Evolutionary conservation across 2,888 invertebrate species (phyloP).

Genomic region (Cerceris ruficornis): DNA sequence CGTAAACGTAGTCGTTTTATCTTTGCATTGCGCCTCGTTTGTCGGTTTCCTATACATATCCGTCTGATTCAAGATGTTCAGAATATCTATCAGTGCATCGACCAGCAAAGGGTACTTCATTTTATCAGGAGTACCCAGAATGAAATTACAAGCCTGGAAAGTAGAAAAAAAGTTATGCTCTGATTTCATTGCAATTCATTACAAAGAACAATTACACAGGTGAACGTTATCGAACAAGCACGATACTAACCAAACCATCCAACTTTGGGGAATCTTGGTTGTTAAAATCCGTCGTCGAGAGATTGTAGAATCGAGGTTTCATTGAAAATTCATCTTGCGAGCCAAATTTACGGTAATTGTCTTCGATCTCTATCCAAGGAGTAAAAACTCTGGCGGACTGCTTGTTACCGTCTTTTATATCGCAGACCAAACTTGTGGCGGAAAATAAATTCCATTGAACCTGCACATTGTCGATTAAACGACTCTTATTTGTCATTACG

Average conservation of each 20-base stretch:
- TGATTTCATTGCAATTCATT: not conserved
- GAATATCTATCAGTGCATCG: slow-evolving; percentile 92
- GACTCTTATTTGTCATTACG: not conserved
- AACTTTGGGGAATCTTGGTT: slow-evolving; percentile 94
- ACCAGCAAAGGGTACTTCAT: slow-evolving; percentile 93
- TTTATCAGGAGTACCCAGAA: slow-evolving; percentile 95
- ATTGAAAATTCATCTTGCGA: slow-evolving; percentile 87
- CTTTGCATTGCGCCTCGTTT: slow-evolving; percentile 70
- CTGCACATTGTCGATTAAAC: slow-evolving; percentile 74
- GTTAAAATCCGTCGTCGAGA: slow-evolving; percentile 90
- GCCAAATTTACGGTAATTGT: slow-evolving; percentile 86
- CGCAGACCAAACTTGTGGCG: slow-evolving; percentile 85
- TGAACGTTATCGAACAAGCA: not conserved
- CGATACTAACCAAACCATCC: slow-evolving; percentile 86
- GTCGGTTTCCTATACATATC: slow-evolving; percentile 70
- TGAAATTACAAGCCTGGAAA: slow-evolving; percentile 92
- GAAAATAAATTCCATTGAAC: slow-evolving; percentile 92
- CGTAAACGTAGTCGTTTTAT: slow-evolving; percentile 82
- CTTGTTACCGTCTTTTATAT: slow-evolving; percentile 83
- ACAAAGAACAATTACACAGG: too few species aligned
- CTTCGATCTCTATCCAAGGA: slow-evolving; percentile 90
- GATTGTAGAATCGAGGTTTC: slow-evolving; percentile 95
- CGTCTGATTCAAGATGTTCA: slow-evolving; percentile 90
- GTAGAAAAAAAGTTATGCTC: not conserved
- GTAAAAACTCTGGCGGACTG: slow-evolving; percentile 85